Evolutionary conservation across 2,888 invertebrate genomes (phyloP), one percentile per base, ranked within the genome.

Genomic region (Drosophila longiperda): DNA sequence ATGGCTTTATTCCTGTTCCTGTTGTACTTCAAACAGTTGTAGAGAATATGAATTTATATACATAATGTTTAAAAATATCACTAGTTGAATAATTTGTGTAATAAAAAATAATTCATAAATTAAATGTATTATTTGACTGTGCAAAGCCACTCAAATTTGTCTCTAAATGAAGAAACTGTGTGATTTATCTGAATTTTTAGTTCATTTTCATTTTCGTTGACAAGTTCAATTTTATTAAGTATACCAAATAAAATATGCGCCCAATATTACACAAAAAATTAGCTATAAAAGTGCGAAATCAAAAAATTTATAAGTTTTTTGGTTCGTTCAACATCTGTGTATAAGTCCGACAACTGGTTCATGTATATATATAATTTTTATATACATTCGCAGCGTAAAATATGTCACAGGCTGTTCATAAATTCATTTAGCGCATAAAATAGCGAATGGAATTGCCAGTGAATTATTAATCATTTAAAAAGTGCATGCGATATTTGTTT

Each of bases 371-470:
- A 33, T 42, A 42, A 12, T 36, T 33, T 32, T 38, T 50, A 23
- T 52, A 55, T 67, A 50, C 60, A 48, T 45, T 62, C 45, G 45
- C 20, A 20, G 2, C 1, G 66, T 54, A 70, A 73, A 83, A 82
- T 78, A 73, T 82, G 83, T 83, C 81, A 82, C 75, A 83, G 70
- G 73, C 83, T 83, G 83, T 73, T 80, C 83, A 83, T 82, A 82
- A 82, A 82, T 81, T 80, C 83, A 83, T 83, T 83, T 70, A 63
- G 75, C 68, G 73, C 81, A 78, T 60, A 68, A 79, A 81, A 82
- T 70, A 54, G 36, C 69, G 29, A 65, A 53, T 74, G 77, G 66
- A 75, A 78, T 83, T 80, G 54, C 69, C 61, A 66, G 73, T 83
- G 81, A 80, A 82, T 82, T 82, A 82, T 82, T 82, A 50, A 82